Base-by-base conservation (phyloP, 2,113 vertebrate species). In the Ursus arctos region DNA sequence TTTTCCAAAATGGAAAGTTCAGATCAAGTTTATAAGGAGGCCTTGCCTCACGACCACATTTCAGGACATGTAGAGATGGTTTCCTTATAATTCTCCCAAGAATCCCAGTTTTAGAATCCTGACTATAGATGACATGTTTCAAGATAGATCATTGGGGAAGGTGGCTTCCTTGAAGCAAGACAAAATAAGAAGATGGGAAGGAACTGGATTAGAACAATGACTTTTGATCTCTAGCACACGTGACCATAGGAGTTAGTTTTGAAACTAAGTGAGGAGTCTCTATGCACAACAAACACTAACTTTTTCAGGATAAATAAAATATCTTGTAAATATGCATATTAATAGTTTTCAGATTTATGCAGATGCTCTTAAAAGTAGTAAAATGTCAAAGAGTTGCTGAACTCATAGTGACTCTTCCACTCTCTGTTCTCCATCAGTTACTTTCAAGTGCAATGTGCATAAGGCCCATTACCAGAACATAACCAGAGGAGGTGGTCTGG, bases 261-360 rank as follows among this genome's bases (percentile, higher is more conserved):
- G 31, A 84, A 86, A 51, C 21, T 16, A 89, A 91, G 28, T 65
- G 80, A 90, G 40, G 40, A 65, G 11, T 67, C 11, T 91, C 33
- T 40, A 13, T 57, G 47, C 26, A 76, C 26, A 22, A 93, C 69
- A 83, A 76, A 88, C 33, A 31, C 36, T 43, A 82, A 61, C 43
- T 43, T 85, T 95, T 80, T 81, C 11, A 88, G 22, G 91, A 96
- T 85, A 80, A 61, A 79, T 36, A 57, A 95, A 82, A 92, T 77
- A 7, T 53, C 21, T 43, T 91, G 6, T 22, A 71, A 33, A 65
- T 71, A 40, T 47, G 31, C 36, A 4, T 61, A 72, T 86, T 31
- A 87, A 22, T 67, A 88, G 55, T 74, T 89, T 71, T 71, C 24
- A 71, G 2, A 53, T 97, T 79, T 43, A 81, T 51, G 28, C 21